Base-by-base conservation (phyloP, 1,140 invertebrate genomes). In the Heliconius hewitsoni region DNA sequence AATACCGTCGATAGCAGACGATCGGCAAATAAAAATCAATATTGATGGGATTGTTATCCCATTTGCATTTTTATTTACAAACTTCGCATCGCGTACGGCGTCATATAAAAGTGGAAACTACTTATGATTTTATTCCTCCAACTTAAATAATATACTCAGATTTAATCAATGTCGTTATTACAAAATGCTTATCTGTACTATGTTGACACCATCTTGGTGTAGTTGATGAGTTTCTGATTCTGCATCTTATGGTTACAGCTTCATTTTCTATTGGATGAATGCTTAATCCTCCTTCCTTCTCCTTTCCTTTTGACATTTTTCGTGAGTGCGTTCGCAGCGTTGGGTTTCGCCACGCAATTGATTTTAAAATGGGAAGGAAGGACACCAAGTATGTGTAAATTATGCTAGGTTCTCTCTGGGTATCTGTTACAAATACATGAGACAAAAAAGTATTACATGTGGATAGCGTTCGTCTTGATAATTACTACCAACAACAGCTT, bases 41-140 rank as follows among this genome's bases (percentile, higher is more conserved):
- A 74, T 74, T 57, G 73, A 57, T 74, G 52, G 50, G 52, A 74
- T 52, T 66, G 60, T 66, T 66, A 42, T 42, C 60, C 60, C 34
- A 76, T 76, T 70, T 76, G 57, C 74, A 76, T 76, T 66, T 76
- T 76, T 76, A 66, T 76, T 74, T 66, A 76, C 57, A 76, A 76
- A 57, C 73, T 37, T 66, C 60, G 27, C 60, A 66, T 66, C 27
- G 27, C 60, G 13, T 27, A 66, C 27, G 13, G 27, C 60, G 60
- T 66, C 27, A 30, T 66, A 66, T 66, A 66, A 66, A 66, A 66
- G 13, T 30, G n/a, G n/a, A 57, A 57, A 57, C 6, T 57, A 66
- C 27, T 66, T 66, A 23, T n/a, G 27, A 66, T 66, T 66, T 66
- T 66, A 66, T 30, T 66, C 9, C 55, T 23, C 3, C 8, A 55